A percentile compares a stretch with the other conserved stretches of the same genome.
Conservation (phyloP, 2,113 vertebrate genomes). For the Protobothrops flavoviridis region DNA sequence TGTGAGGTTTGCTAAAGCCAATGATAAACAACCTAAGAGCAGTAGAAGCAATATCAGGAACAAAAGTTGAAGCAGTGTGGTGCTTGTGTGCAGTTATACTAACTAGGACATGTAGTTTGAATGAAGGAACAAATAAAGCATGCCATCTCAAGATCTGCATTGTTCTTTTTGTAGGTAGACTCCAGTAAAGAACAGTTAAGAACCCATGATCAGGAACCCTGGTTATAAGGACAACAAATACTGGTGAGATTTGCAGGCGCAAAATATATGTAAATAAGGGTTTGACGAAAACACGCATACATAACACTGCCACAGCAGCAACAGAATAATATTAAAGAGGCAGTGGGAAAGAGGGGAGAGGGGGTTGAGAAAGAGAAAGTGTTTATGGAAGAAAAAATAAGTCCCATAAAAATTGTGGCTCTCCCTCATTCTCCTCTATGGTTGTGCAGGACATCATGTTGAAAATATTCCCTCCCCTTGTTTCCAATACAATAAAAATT, state of each 20-base stretch:
- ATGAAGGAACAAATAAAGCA: no score
- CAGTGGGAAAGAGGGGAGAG: no score
- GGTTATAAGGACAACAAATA: background rate
- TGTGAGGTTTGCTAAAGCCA: background rate
- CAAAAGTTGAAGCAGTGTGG: no score
- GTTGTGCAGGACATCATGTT: no score
- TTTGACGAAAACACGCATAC: background rate
- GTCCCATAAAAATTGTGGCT: no score
- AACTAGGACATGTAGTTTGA: background rate
- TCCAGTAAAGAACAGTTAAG: background rate
- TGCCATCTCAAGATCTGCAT: no score
- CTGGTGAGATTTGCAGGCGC: background rate
- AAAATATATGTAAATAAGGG: background rate
- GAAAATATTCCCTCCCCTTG: background rate
- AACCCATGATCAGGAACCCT: background rate
- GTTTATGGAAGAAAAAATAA: no score
- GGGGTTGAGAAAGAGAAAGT: background rate
- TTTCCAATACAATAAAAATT: background rate
- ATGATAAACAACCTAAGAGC: background rate
- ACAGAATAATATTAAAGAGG: background rate
- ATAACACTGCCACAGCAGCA: background rate
- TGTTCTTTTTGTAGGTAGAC: background rate
- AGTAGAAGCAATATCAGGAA: background rate
- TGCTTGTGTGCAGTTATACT: background rate
- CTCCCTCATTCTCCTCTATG: background rate